These are phyloP conservation scores for Trachelus tabidus DNA, from an alignment of 2,888 invertebrate species.

Conservation along the genomic window DNA sequence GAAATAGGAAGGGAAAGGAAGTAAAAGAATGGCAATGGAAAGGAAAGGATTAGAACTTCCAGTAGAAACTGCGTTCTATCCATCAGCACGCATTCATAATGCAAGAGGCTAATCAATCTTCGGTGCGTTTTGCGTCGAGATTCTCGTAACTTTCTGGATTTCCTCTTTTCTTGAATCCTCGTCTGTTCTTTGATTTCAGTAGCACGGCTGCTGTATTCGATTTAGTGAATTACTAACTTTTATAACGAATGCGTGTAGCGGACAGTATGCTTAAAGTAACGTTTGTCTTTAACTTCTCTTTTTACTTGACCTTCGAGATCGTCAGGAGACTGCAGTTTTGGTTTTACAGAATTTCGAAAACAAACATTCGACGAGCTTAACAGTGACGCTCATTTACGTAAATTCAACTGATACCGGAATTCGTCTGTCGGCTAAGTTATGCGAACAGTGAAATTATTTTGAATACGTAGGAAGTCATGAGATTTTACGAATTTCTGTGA, in stretches of 20 bases:
- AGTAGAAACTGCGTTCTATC: constrained; percentile 4
- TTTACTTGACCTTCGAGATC: not conserved
- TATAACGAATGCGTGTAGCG: not conserved
- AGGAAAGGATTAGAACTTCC: not conserved
- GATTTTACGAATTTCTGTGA: not conserved
- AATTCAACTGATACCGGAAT: too few relatives aligned
- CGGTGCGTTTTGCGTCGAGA: not conserved
- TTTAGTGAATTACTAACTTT: not conserved
- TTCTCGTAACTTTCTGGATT: not conserved
- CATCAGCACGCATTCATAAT: constrained; percentile 22
- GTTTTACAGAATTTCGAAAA: not conserved
- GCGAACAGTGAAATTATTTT: not conserved
- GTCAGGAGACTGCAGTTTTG: not conserved
- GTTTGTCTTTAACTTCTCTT: too few relatives aligned
- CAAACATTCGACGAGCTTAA: not conserved
- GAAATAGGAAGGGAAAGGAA: not conserved
- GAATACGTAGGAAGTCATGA: not conserved
- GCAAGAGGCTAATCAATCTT: constrained; percentile 22
- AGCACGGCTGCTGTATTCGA: not conserved
- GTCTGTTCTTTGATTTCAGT: not conserved
- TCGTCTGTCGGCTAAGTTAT: too few relatives aligned
- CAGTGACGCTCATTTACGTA: too few relatives aligned
- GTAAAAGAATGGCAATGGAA: not conserved
- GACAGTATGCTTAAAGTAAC: not conserved
- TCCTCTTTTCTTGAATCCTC: not conserved